Base-by-base conservation (phyloP, 23 tunicate genomes). In the Botrylloides violaceus region DNA sequence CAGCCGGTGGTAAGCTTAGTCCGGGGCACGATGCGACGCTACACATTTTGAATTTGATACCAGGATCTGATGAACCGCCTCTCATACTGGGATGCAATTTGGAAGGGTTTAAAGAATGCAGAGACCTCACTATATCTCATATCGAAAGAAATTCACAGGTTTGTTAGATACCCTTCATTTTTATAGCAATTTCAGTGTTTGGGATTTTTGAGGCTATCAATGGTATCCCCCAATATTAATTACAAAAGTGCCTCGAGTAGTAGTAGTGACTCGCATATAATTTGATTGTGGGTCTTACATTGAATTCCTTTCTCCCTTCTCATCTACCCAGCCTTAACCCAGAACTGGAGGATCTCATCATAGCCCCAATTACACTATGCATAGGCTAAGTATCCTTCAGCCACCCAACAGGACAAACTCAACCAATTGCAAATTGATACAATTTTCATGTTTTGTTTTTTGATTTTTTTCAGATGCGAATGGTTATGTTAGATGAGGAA, bases 1-100 rank as follows among this genome's bases (percentile, higher is more conserved):
- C 59, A 4, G 82, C 83, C 23, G 90, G 79, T 37, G 97, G 97
- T 22, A 83, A 79, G 24, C 59, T 90, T 55, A 83, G 77, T 29
- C 86, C 90, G 3, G 97, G 97, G 2, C 34, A 84, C 59, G 97
- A 90, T 22, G 97, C 90, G 59, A 90, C 97, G 2, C 84, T 87
- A 39, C 97, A 83, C 81, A 58, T 39, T 6, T 77, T 90, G 0
- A 61, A 73, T 56, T 53, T 90, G 15, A 43, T 43, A 4, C 74
- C 74, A 25, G 74, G 74, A 37, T 68, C 74, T 5, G 12, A 36
- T 29, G 58, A 36, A 15, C 74, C 36, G 26, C 76, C 76, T 25
- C 64, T 83, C 25, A 73, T 76, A 29, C 49, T 90, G 35, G 97
- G 92, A 28, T 87, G 94, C 39, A 29, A 64, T 28, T 70, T 87